These are phyloP conservation scores for Chloroclysta siterata DNA, from an alignment of 2,888 invertebrate genomes.

Conservation along the genomic window DNA sequence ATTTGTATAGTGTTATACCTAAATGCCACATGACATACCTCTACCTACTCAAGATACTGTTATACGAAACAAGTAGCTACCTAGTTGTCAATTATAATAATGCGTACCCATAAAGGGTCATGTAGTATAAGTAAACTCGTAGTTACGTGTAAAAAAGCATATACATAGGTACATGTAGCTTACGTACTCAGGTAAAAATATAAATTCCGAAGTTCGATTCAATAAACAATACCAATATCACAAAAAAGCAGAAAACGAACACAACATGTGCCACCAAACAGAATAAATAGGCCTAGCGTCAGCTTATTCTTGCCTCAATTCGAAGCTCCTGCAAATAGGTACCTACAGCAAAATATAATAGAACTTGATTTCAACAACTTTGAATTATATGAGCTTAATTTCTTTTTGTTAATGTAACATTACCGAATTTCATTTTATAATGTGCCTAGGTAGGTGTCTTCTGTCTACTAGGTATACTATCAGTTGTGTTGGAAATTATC, in stretches of 20 bases:
- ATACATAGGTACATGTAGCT: no score
- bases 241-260: conserved; percentile 29
- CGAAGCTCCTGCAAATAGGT: conserved; percentile 32
- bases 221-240: conserved; percentile 26
- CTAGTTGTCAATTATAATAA: no score
- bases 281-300: conserved; percentile 45
- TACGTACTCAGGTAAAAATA: no score
- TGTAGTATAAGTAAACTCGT: no score
- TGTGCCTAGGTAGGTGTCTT: neutral
- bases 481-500: neutral
- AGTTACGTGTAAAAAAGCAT: no score
- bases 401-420: neutral
- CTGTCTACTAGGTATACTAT: no score
- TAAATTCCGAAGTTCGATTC: neutral
- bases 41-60: no score
- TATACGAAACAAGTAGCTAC: no score
- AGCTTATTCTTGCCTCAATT: conserved; percentile 37
- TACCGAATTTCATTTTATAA: neutral
- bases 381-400: neutral
- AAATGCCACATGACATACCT: no score
- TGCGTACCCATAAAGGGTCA: no score
- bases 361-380: conserved; percentile 1
- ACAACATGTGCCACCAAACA: conserved; percentile 36
- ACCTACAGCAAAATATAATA: conserved; percentile 15
- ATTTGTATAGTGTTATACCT: no score